Conservation (phyloP, 2,888 invertebrate genomes). For the Saturnia pavonia region DNA sequence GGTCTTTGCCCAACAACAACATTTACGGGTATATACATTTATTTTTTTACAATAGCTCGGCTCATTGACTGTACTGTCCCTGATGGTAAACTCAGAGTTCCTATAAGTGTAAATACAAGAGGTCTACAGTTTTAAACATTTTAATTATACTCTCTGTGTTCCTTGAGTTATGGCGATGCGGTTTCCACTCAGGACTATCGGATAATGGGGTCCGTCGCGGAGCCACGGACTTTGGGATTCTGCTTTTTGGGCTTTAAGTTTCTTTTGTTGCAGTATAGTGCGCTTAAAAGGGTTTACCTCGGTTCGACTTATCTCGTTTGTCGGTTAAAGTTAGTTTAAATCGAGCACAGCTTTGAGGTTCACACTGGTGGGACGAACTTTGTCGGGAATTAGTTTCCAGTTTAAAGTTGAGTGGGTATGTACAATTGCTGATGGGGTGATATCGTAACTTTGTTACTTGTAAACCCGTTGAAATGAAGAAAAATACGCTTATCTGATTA, state of each 20-base stretch:
- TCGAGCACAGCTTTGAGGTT: conserved; percentile 8
- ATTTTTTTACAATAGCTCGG: no score
- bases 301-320: conserved; percentile 7
- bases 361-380: neutral
- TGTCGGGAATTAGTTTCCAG: neutral
- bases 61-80: no score
- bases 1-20: no score
- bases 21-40: no score
- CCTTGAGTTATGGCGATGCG: neutral
- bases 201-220: conserved; percentile 3
- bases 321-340: conserved; percentile 1
- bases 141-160: neutral
- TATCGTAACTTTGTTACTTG: neutral
- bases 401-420: neutral
- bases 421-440: neutral
- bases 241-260: conserved; percentile 11
- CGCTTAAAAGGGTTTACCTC: conserved; percentile 7
- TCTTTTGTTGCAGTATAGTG: conserved; percentile 11
- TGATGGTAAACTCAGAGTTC: no score
- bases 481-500: neutral
- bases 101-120: no score
- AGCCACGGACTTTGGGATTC: neutral
- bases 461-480: neutral
- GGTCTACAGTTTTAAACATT: no score
- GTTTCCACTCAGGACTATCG: neutral